Evolutionary conservation across 2,113 vertebrate species (phyloP).

Genomic region (Ornithorhynchus anatinus): DNA sequence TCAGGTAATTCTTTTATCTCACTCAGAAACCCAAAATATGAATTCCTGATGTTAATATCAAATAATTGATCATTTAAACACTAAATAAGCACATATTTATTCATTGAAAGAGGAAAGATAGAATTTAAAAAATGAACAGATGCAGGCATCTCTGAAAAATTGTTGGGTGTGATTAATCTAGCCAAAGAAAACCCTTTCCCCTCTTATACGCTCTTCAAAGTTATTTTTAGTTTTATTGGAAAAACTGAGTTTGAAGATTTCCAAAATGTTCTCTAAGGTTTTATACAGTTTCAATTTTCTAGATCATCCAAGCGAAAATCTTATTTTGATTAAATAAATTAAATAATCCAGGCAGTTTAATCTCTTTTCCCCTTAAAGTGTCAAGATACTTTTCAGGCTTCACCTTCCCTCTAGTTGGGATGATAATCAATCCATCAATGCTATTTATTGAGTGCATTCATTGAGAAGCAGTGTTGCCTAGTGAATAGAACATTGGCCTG

Average conservation of each 20-base stretch:
- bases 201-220: no score
- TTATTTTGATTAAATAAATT: no score
- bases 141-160: neutral
- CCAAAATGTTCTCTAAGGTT: neutral
- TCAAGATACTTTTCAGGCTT: no score
- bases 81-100: neutral
- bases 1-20: neutral
- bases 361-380: neutral
- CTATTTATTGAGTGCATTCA: neutral
- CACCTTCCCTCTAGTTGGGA: neutral
- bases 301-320: neutral
- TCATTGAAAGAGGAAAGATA: neutral
- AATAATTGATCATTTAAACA: constrained; percentile 1
- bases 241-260: no score
- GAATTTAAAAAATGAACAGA: neutral
- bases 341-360: neutral
- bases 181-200: neutral
- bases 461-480: no score
- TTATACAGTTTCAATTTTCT: neutral
- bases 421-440: no score
- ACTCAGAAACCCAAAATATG: neutral
- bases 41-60: neutral
- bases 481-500: no score
- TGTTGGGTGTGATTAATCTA: neutral
- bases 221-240: no score